Base-by-base conservation (phyloP, 2,888 invertebrate genomes). In the Eupithecia subumbrata region DNA sequence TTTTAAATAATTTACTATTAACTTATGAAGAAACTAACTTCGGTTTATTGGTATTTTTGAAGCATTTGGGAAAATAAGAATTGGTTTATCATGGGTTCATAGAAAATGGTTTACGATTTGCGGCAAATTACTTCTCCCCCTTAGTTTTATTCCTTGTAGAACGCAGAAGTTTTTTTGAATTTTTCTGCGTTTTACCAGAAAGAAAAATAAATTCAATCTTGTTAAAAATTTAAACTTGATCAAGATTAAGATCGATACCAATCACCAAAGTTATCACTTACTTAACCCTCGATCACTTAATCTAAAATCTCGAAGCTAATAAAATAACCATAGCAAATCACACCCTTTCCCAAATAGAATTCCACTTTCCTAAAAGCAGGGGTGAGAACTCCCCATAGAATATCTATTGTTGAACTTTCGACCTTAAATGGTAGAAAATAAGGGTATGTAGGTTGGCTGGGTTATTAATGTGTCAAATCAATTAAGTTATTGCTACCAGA, bases 281-380 rank as follows among this genome's bases (percentile, higher is more conserved):
- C 71, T 78, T 76, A 76, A 76, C 76, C 73, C 76, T 60, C 86
- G 83, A 88, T 87, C 87, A 90, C 88, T 91, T 90, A 91, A 91
- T 92, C 88, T 87, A 86, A 84, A 89, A 82, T 80, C 77, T 78
- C 88, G 87, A 86, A 87, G 87, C 90, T 92, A 93, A 94, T 93
- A 93, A 91, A 92, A 92, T 93, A 91, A 91, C 91, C 87, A 90
- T 91, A 90, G 89, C 85, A 90, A 91, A 91, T 91, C 90, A 88
- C 90, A 92, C 93, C 94, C 93, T 91, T 92, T 91, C 88, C 84
- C 89, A 91, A 77, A 92, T 91, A 88, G 87, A 87, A 90, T 91
- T 87, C 85, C 86, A 87, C 82, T 77, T 77, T 75, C 30, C 72
- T 52, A 76, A 71, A 70, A 72, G 84, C 86, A 85, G 40, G 85